Evolutionary conservation across 2,888 invertebrate species (phyloP), one percentile per base, ranked within the genome.

Genomic region (Margaritifera margaritifera): DNA sequence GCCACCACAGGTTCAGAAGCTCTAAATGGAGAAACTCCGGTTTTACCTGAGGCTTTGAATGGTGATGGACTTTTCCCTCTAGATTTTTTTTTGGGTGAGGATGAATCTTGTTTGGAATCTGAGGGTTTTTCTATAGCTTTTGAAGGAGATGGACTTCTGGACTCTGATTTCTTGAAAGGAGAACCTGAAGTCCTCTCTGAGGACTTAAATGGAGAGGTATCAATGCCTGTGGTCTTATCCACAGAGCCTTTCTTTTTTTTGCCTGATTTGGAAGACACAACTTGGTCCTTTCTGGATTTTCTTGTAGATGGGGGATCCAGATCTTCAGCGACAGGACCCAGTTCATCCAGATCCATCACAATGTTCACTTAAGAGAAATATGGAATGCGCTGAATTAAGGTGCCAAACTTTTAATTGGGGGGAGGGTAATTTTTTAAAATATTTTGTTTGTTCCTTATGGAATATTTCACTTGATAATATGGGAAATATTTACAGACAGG

Each of bases 291-390:
- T 27, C 62, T 55, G n/a, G 64, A 62, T n/a, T 52, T 27, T n/a
- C 67, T 58, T 6, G 73, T 69, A 2, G 67, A 67, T 4, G 64
- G 62, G 2, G 69, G 67, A 51, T 69, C 50, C 19, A 73, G 68
- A n/a, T 71, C 72, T 4, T 66, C 69, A 8, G 56, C 66, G 19
- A 66, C 66, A 20, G 68, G 74, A 6, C 70, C 77, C 27, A 79
- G 66, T 4, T 71, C 75, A 53, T 77, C 79, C 2, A 79, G 62
- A 55, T 79, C 77, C 79, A 79, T 79, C 22, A 79, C 72, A 42
- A 76, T 42, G 42, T 42, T 42, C 42, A 42, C 42, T 42, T 11
- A 8, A 42, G 42, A 42, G 11, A 42, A 42, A 42, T 42, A 42
- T 42, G 42, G 42, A 42, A 42, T 42, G 42, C 42, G 6, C 1